phyloP scores from a whole-genome alignment of 2,113 vertebrate genomes.

The Mastomys coucha region DNA sequence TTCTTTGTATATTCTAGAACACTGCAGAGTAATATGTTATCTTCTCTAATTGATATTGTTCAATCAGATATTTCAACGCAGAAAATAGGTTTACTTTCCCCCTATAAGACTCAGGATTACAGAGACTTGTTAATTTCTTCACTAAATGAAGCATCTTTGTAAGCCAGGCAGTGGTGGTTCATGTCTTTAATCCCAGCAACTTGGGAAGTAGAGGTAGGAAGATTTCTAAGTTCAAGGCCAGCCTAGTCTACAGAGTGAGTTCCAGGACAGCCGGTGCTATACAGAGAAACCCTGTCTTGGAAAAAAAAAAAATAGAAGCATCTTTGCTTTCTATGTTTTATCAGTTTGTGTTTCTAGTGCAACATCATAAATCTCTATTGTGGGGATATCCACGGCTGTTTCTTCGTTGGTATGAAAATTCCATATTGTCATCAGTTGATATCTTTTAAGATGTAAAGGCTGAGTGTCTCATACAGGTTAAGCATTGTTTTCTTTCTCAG shows the following conservation, averaged over 20 bases:
- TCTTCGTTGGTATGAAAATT: constrained; percentile 36
- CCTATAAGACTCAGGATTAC: neutral
- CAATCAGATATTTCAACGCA: neutral
- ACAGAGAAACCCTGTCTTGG: too few relatives aligned
- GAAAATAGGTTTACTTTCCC: constrained; percentile 20
- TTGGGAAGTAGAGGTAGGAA: too few relatives aligned
- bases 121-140: neutral
- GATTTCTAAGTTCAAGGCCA: too few relatives aligned
- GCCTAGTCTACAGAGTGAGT: too few relatives aligned
- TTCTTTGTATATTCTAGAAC: constrained; percentile 3
- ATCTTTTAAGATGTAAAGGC: neutral
- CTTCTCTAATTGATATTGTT: neutral
- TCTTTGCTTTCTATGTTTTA: neutral
- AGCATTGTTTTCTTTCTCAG: neutral
- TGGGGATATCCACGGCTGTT: neutral
- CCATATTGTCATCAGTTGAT: neutral
- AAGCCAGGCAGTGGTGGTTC: too few relatives aligned
- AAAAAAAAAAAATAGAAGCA: too few relatives aligned
- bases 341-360: neutral
- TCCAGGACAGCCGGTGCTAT: too few relatives aligned
- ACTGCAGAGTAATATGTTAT: neutral
- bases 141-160: neutral
- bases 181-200: too few relatives aligned
- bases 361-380: neutral
- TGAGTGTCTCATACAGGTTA: neutral